Evolutionary conservation across 2,113 vertebrate genomes (phyloP), one percentile per base, ranked within the genome.

Genomic region (Equus przewalskii): DNA sequence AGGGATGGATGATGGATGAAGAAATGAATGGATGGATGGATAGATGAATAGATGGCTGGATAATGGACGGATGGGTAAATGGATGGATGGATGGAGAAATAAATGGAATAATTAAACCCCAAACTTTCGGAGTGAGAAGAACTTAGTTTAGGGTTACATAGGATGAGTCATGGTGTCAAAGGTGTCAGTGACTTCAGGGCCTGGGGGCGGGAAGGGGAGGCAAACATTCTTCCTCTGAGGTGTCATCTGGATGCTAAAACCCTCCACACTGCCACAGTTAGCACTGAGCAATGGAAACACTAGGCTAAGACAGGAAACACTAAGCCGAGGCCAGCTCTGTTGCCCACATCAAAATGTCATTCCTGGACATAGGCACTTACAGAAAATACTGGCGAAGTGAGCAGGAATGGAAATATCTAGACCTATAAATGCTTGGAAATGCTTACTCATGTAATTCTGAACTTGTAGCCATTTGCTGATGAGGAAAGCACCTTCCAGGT

Each of bases 211-310:
- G 60, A 51, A 19, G 10, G 44, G 10, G 15, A 81, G 24, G 26
- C 26, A 84, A 41, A 44, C 36, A 64, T 86, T 89, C 54, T 91
- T 88, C 15, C 58, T 97, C 49, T 30, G n/a, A 91, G 60, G 28
- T 89, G 28, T 87, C 90, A 28, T 84, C 54, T 73, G 69, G 79
- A 51, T 44, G 64, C 62, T 58, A 88, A 94, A 97, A 36, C 22
- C 18, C 70, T 78, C 70, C 62, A 88, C 30, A 8, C 30, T 91
- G 89, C 88, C 80, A 89, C 30, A 56, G 36, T 82, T 41, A 75
- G 89, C 72, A 58, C 36, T 30, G 78, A 88, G 78, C 86, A 78
- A 44, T 46, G 82, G 81, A 51, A 91, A 60, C 65, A 51, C 21
- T 15, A 41, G 44, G 33, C 26, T 69, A 49, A 89, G 54, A 87